Evolutionary conservation across 1,140 invertebrate genomes (phyloP), one percentile per base, ranked within the genome.

Genomic region (Zaprionus camerounensis): DNA sequence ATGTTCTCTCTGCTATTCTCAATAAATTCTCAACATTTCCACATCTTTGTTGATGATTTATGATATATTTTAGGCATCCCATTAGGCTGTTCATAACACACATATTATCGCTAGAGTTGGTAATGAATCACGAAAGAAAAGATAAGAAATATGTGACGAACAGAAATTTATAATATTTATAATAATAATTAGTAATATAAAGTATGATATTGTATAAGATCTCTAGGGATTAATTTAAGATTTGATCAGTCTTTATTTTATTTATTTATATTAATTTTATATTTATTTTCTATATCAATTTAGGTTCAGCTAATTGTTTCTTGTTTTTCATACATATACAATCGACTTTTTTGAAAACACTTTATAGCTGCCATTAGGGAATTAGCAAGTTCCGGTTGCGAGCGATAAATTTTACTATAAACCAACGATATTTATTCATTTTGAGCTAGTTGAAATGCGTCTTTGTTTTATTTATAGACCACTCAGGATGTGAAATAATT

Each of bases 1-100:
- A 75, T 71, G 55, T 78, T 75, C 72, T 70, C 34, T 46, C 34
- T 58, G 41, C 17, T 31, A 20, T 31, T 73, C 64, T 76, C 51
- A 64, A 65, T 75, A 66, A 24, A 61, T 70, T 63, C 58, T 11
- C 26, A 55, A 77, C 7, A 61, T 71, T 64, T 71, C 51, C 68
- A 78, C 68, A 69, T 81, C 78, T 75, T 88, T 69, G 20, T 28
- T 56, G 59, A 78, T 84, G 85, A 90, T 81, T 90, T 90, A 90
- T 84, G 69, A 68, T 64, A 53, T 12, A 49, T 28, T 28, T 44
- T 57, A n/a, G 58, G 20, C 15, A 58, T 62, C 58, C n/a, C 38
- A 38, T 36, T 34, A 38, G 15, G 7, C 6, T 6, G 41, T 41
- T 41, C 7, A 5, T n/a, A 20, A 31, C 15, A 34, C 5, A 70